Evolutionary conservation across 2,113 vertebrate species (phyloP), one percentile per base, ranked within the genome.

Genomic region (Elaphurus davidianus): DNA sequence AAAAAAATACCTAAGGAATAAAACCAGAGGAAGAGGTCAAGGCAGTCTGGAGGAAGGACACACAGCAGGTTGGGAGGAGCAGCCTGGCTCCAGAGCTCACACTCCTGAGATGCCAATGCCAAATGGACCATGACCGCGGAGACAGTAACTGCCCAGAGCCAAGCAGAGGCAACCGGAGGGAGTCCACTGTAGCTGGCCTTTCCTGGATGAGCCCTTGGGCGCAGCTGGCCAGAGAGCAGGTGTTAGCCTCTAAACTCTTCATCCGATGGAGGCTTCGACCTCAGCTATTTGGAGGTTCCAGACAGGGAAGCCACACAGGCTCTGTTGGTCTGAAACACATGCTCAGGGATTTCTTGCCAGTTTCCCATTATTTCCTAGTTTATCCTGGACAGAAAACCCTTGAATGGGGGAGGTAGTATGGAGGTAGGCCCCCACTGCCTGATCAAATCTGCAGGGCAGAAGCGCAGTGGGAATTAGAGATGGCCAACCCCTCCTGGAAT

Each of bases 221-320:
- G n/a, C 64, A 36, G 82, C 94, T 82, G 89, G 88, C 88, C 54
- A 25, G 67, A 54, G 13, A 28, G 97, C 87, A 97, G 97, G 92
- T 93, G 94, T 85, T 85, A 94, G 97, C 97, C 98, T 93, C 98
- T 97, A 96, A 97, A 2, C 25, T 92, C 76, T 57, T 54, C 88
- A 9, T 9, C 52, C 2, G 25, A n/a, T 6, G 52, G 86, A 13
- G 2, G 57, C 50, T 14, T 55, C 25, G 5, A 88, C 23, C 78
- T 85, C 88, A 30, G 78, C 52, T 54, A 25, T 30, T 54, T 57
- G 47, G 88, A 89, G 36, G 43, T 47, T 85, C 74, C 52, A 33
- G 67, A 71, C 50, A 12, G 59, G 33, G 91, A n/a, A 36, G 25
- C 43, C n/a, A 30, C 50, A 27, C 40, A 17, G 11, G 30, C 47